Percentiles rank a stretch among this genome's conserved stretches.
Evolutionary conservation across 2,113 vertebrate species (phyloP).

Genomic region (Pygathrix nemaeus): DNA sequence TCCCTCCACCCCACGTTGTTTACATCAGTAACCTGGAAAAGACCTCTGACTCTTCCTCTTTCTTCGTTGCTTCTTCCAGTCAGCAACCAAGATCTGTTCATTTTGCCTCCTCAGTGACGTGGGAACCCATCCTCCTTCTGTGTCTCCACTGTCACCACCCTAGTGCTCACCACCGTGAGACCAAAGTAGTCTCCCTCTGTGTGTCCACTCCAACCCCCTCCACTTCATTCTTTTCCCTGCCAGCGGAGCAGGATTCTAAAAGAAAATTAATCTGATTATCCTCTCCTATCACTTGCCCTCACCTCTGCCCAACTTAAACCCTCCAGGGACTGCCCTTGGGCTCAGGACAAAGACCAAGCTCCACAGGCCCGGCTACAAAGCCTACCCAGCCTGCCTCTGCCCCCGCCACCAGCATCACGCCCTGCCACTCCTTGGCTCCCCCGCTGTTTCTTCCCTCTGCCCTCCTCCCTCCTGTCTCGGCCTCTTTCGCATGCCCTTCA

Average conservation of each 20-base stretch:
- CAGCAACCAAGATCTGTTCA: not conserved
- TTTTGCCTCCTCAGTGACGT: not conserved
- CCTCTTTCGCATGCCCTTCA: not conserved
- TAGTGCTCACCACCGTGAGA: not conserved
- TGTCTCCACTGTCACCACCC: not conserved
- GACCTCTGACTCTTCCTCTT: not conserved
- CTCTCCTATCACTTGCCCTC: not conserved
- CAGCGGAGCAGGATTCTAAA: not conserved
- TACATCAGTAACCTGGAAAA: not conserved
- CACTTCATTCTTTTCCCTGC: not conserved
- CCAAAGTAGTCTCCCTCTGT: not conserved
- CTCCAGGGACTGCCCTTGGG: not conserved
- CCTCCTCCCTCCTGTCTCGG: not conserved
- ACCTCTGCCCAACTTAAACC: not conserved
- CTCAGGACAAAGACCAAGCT: not conserved
- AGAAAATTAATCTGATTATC: not conserved
- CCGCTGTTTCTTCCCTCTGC: not conserved
- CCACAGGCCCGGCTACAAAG: not conserved
- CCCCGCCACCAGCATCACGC: too few relatives aligned
- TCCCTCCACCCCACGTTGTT: accelerated
- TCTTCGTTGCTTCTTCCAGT: not conserved
- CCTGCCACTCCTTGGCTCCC: not conserved
- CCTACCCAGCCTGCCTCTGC: not conserved
- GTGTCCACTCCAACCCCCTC: not conserved
- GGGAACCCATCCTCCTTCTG: not conserved